Evolutionary conservation across 2,797 vertebrate genomes (phyloP), one percentile per base, ranked within the genome.

Genomic region (Nasua narica): DNA sequence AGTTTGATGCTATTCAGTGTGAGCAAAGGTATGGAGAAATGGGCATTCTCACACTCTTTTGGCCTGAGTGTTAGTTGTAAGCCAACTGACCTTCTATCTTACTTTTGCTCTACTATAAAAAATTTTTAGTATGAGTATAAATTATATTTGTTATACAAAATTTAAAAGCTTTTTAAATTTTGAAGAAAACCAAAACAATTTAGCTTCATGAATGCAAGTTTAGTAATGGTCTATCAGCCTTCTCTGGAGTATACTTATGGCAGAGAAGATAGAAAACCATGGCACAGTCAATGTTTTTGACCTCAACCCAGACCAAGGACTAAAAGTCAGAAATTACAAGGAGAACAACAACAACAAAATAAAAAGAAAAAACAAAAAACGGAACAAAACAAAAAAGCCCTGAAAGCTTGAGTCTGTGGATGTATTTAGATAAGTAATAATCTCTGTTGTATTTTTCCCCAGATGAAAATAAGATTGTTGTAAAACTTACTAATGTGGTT

Each of bases 401-500:
- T 93, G 92, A 97, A 43, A 95, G 77, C 88, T 65, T n/a, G 32
- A 94, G 95, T 81, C 83, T 96, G 16, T 97, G 82, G 95, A 43
- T 91, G 87, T 29, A 16, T 78, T 84, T 70, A 29, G 23, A 87
- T 69, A 97, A 97, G 70, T 93, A 96, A 92, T 95, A 81, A 97
- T 98, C 97, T 81, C 46, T 76, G 65, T 85, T 97, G 86, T 21
- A 87, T 97, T 97, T 97, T 93, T 95, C 58, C 50, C 87, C 37
- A 76, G 43, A 87, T 87, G 72, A 67, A 67, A 97, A 97, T 96
- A 97, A 98, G 60, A 37, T 48, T 91, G 16, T 97, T 98, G 87
- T 97, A 97, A 98, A 97, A 98, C 86, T 97, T 72, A 72, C 43
- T 54, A 95, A 88, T 92, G 89, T 96, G 96, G 82, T 62, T 76